Evolutionary conservation across 37 sponge, comb jelly and placozoan genomes (phyloP).

Genomic region (Spongia lamella): DNA sequence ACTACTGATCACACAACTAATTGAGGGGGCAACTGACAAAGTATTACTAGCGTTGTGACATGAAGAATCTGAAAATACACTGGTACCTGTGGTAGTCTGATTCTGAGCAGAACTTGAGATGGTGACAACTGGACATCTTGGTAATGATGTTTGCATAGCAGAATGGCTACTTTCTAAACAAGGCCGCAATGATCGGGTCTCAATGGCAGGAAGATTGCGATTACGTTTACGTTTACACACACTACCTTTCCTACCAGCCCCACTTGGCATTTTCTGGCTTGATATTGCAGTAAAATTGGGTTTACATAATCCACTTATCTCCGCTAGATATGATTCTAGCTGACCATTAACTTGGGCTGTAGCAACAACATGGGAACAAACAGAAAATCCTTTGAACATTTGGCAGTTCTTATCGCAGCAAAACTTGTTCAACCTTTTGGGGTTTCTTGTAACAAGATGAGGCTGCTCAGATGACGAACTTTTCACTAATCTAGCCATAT

Average conservation of each 20-base stretch:
- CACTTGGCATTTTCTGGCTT: constrained; percentile 8
- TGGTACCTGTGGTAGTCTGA: no score
- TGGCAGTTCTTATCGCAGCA: constrained; percentile 17
- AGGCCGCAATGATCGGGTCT: background rate
- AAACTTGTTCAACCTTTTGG: background rate
- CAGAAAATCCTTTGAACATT: constrained; percentile 36
- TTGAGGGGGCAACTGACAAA: no score
- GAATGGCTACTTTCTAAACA: no score
- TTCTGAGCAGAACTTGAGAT: no score
- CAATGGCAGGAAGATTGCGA: background rate
- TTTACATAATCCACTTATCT: background rate
- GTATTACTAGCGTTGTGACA: no score
- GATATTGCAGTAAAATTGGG: constrained; percentile 20
- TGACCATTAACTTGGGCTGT: constrained; percentile 29
- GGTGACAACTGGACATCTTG: no score
- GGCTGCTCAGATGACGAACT: background rate
- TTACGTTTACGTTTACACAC: constrained; percentile 1
- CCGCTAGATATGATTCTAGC: constrained; percentile 1
- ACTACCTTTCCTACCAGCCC: constrained; percentile 35
- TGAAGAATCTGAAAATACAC: no score
- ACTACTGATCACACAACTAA: no score
- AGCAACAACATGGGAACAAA: constrained; percentile 30
- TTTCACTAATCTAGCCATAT: background rate
- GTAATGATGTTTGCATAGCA: no score
- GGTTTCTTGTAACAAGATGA: background rate